Evolutionary conservation across 2,888 invertebrate species (phyloP), one percentile per base, ranked within the genome.

Genomic region (Trichogramma dendrolimi): DNA sequence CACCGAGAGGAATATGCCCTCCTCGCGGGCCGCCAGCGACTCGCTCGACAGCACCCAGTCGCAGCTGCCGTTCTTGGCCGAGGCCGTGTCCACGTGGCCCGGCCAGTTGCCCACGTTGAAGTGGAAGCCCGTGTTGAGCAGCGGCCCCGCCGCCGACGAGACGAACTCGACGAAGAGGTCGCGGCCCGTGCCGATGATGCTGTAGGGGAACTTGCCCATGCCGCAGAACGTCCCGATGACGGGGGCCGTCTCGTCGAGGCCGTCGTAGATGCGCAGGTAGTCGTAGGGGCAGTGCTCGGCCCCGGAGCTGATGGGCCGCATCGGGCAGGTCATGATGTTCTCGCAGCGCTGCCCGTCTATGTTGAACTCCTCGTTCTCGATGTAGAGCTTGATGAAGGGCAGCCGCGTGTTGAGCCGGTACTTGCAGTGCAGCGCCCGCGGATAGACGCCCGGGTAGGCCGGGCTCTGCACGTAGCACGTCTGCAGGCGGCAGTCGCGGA

Each of bases 31-130:
- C 86, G 85, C 38, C 1, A 94, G 81, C 46, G 90, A 88, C 71
- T 92, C 90, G 55, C 92, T 92, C 59, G 90, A 91, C 54, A 94
- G 83, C 56, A 92, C 81, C 94, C 94, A 94, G 79, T 93, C 92
- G 75, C 94, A 94, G 53, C 90, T 90, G 5, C 93, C 92, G 65
- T 92, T 91, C 69, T 89, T 86, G 43, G 90, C 90, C 1, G 94
- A 93, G 0, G 92, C 91, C 0, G 93, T 92, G 74, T 94, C 92
- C 55, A 93, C 92, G 79, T 93, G 92, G 0, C 94, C 94, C 0
- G 94, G 94, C 93, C 93, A 94, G 80, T 92, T 93, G 68, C 94
- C 94, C 56, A 94, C 94, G 81, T 94, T 94, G 82, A 95, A 94
- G 80, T 94, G 94, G 78, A 95, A 95, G 5, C 94, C 95, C 0